phyloP scores from a whole-genome alignment of 2,113 vertebrate genomes.

The Trogon melanurus region DNA sequence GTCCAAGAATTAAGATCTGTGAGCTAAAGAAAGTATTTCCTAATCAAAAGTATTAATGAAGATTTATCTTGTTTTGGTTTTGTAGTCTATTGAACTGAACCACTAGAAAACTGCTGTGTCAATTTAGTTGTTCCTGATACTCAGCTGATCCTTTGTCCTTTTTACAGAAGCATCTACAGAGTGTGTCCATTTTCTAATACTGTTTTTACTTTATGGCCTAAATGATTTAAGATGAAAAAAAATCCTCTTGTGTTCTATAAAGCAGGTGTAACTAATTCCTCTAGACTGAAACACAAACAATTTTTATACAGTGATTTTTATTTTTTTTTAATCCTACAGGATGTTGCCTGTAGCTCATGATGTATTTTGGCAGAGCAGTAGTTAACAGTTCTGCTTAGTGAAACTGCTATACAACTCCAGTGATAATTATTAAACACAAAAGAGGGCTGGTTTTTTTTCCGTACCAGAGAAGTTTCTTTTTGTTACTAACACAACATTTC shows the following conservation, averaged over 20 bases:
- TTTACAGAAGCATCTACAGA: neutral
- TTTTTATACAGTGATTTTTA: neutral
- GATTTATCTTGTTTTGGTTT: neutral
- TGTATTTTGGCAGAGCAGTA: neutral
- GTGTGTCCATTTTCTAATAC: neutral
- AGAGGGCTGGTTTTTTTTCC: neutral
- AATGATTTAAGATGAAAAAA: neutral
- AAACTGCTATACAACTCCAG: neutral
- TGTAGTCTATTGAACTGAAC: neutral
- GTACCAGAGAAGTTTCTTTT: neutral
- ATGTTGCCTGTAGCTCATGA: neutral
- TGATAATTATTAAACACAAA: neutral
- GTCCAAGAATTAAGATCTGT: neutral
- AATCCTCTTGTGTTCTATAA: neutral
- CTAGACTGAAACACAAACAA: neutral
- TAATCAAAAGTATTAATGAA: neutral
- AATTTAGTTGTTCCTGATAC: neutral
- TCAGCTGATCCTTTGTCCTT: neutral
- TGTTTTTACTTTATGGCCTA: neutral
- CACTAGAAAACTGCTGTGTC: neutral
- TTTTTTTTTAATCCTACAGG: neutral
- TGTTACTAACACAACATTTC: neutral
- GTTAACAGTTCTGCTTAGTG: neutral
- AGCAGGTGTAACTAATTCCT: neutral
- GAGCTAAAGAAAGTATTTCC: slow-evolving; percentile 9